Conservation (phyloP, 2,888 invertebrate species). For the Odontocerum albicorne region DNA sequence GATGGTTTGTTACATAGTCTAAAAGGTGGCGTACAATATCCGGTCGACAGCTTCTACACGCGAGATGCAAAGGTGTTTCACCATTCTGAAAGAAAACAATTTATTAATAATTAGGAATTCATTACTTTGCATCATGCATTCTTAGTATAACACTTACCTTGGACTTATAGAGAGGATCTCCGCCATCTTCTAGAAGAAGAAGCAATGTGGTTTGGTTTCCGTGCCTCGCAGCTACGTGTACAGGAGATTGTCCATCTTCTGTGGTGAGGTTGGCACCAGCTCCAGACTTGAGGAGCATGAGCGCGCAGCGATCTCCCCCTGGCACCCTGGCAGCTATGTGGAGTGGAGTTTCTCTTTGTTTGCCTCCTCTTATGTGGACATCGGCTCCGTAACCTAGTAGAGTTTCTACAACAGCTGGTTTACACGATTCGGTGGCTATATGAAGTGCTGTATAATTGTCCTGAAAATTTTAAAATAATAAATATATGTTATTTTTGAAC, state of each 20-base stretch:
- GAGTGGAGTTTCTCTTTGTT: slow-evolving; percentile 89
- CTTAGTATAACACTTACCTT: too few relatives aligned
- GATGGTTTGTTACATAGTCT: slow-evolving; percentile 74
- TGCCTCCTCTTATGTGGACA: slow-evolving; percentile 91
- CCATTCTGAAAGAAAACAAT: not conserved
- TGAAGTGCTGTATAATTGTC: slow-evolving; percentile 98
- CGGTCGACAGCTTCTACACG: slow-evolving; percentile 82
- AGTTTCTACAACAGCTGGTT: slow-evolving; percentile 94
- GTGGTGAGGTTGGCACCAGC: slow-evolving; percentile 95
- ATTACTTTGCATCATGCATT: too few relatives aligned
- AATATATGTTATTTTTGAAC: too few relatives aligned
- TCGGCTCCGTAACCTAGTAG: slow-evolving; percentile 95
- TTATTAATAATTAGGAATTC: too few relatives aligned
- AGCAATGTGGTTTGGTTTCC: slow-evolving; percentile 87
- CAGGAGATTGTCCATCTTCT: slow-evolving; percentile 95
- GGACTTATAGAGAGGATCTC: slow-evolving; percentile 88
- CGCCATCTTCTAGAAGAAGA: slow-evolving; percentile 89
- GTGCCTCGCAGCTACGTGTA: slow-evolving; percentile 92
- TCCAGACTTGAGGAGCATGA: slow-evolving; percentile 97
- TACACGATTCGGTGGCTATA: slow-evolving; percentile 93
- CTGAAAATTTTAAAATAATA: slow-evolving; percentile 50
- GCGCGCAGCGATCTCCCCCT: slow-evolving; percentile 89
- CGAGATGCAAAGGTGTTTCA: slow-evolving; percentile 96
- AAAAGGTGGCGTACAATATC: slow-evolving; percentile 87
- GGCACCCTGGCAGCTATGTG: slow-evolving; percentile 95